These are phyloP conservation scores for Sparidentex hasta DNA, from an alignment of 2,797 vertebrate genomes.

Conservation along the genomic window DNA sequence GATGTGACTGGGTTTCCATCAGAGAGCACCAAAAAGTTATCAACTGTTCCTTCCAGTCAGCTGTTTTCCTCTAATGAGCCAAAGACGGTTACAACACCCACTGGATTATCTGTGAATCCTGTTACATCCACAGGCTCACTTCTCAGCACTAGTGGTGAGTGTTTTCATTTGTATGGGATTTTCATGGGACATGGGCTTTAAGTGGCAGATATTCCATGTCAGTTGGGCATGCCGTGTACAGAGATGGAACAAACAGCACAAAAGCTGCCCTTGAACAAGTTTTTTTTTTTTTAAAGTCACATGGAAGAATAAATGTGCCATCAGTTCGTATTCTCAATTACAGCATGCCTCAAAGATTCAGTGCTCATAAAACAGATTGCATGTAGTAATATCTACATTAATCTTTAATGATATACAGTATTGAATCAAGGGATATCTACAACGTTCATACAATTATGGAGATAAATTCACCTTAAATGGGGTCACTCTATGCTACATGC, in stretches of 20 bases:
- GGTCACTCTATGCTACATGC: neutral
- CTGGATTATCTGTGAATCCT: conserved; percentile 23
- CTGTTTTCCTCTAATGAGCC: neutral
- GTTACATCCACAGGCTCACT: conserved; percentile 41
- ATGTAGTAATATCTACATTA: neutral
- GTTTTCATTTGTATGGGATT: neutral
- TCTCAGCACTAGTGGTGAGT: conserved; percentile 66
- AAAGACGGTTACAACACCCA: conserved; percentile 22
- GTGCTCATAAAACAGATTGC: neutral
- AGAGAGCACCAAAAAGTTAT: neutral
- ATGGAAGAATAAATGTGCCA: neutral
- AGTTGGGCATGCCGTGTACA: neutral
- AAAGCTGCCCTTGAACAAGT: no score
- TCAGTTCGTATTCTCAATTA: neutral
- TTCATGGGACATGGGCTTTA: neutral
- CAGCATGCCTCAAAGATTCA: neutral
- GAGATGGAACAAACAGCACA: neutral
- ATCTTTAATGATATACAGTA: neutral
- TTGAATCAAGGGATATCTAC: neutral
- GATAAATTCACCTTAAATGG: neutral
- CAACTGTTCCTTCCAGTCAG: neutral
- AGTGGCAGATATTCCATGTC: neutral
- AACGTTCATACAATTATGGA: neutral
- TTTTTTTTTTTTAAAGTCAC: no score
- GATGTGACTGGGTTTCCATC: neutral